Base-by-base conservation (phyloP, 2,113 vertebrate genomes). In the Phrynosoma blainvillii region DNA sequence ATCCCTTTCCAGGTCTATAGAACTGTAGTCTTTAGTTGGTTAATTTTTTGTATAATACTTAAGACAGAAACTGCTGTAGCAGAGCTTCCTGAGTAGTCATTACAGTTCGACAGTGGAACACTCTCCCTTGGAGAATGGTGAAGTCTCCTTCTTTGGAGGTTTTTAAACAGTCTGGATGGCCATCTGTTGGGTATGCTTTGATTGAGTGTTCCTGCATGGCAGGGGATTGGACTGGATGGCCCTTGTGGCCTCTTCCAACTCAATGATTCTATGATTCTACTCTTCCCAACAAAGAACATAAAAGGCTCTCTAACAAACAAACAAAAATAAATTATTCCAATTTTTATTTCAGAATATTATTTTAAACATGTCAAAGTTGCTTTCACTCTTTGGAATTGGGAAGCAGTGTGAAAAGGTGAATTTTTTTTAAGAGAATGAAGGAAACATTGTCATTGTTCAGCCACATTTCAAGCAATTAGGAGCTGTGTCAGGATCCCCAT, bases 361-460 rank as follows among this genome's bases (percentile, higher is more conserved):
- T 77, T 73, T 70, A 66, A 76, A 91, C 90, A 84, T 88, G 27
- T 84, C 85, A 90, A 81, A 47, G 70, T 59, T 42, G 7, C 59
- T 71, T 73, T 62, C 32, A 84, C 1, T 0, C 70, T 52, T 74
- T n/a, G 68, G 74, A 89, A 54, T 40, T 73, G 88, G 79, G 78
- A 88, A 89, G 80, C 71, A 88, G 85, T 84, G 70, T 87, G 20
- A 73, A 90, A 92, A 62, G 0, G 0, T 62, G 32, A 82, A 36
- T 90, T 47, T 79, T 88, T 47, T 47, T 47, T 47, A 47, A 47
- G 47, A 47, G 74, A 47, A 20, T 21, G 25, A 91, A 68, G 75
- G 77, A 82, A 87, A 87, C 66, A 89, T 89, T 47, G 10, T 70
- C 68, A 27, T 89, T 93, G 88, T 94, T 91, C 82, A 91, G 92